phyloP scores from a whole-genome alignment of 2,888 invertebrate genomes.

The Resseliella maxima region DNA sequence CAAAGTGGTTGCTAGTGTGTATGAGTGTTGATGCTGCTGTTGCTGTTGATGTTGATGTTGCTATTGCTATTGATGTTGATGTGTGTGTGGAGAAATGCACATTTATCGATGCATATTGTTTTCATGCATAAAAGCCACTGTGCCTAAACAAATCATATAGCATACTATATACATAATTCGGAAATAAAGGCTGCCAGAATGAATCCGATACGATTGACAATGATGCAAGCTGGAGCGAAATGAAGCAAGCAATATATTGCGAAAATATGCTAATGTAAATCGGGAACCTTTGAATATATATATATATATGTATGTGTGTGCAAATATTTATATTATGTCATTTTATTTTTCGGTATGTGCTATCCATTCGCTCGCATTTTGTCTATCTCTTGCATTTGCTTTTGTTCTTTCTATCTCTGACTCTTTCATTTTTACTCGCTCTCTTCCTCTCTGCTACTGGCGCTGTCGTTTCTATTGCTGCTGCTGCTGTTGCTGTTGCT shows the following conservation, averaged over 20 bases:
- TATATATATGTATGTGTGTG: no score
- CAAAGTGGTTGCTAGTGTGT: neutral
- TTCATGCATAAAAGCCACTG: slow-evolving; percentile 19
- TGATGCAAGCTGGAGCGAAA: slow-evolving; percentile 49
- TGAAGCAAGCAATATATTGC: slow-evolving; percentile 53
- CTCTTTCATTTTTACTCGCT: no score
- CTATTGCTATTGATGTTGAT: neutral
- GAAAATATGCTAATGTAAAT: slow-evolving; percentile 51
- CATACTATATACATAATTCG: slow-evolving; percentile 36
- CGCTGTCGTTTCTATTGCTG: neutral
- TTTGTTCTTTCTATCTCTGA: neutral
- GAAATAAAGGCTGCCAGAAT: slow-evolving; percentile 48
- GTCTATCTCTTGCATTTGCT: no score
- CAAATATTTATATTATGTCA: slow-evolving; percentile 51
- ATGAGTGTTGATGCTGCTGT: neutral
- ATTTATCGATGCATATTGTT: slow-evolving; percentile 51
- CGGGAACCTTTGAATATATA: neutral
- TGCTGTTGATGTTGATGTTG: neutral
- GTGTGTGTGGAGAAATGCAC: slow-evolving; percentile 47
- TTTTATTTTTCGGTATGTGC: slow-evolving; percentile 53
- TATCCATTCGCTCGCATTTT: neutral
- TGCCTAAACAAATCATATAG: neutral
- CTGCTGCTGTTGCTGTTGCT: neutral
- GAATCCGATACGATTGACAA: slow-evolving; percentile 50
- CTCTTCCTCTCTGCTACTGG: no score